Percentiles rank a stretch among this genome's conserved stretches.
phyloP scores from a whole-genome alignment of 2,113 vertebrate species.

The Suncus etruscus region DNA sequence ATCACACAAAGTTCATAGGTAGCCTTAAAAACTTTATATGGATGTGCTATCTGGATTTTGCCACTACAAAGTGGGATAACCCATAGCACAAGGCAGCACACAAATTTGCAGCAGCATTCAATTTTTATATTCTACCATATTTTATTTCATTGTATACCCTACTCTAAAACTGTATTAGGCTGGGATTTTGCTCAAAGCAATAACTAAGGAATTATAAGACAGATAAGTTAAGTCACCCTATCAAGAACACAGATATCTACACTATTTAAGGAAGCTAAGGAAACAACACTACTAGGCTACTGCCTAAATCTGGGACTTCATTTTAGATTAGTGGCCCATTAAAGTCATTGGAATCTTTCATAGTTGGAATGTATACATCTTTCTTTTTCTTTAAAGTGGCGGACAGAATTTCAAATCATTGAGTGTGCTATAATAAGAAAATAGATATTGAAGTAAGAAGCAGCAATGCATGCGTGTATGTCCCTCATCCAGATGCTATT shows the following conservation, averaged over 20 bases:
- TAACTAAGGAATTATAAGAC: background rate
- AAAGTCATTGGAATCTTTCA: conserved; percentile 25
- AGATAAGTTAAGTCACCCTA: background rate
- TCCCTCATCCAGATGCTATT: background rate
- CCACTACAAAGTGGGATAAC: background rate
- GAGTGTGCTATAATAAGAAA: background rate
- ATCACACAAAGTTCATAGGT: background rate
- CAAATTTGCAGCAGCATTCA: background rate
- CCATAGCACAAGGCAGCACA: background rate
- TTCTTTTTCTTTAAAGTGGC: background rate
- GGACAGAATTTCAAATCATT: conserved; percentile 1
- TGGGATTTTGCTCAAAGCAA: conserved; percentile 22
- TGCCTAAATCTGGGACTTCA: background rate
- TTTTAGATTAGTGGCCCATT: conserved; percentile 9
- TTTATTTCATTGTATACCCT: background rate
- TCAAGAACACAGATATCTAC: background rate
- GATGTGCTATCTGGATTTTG: background rate
- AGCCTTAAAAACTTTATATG: background rate
- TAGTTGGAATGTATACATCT: background rate
- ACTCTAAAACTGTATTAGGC: background rate
- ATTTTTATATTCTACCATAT: too few relatives aligned
- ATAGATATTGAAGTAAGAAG: background rate
- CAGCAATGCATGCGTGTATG: background rate
- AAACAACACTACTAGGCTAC: background rate
- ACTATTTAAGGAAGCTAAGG: background rate